phyloP scores from a whole-genome alignment of 2,797 vertebrate species.

The Lerista edwardsae region DNA sequence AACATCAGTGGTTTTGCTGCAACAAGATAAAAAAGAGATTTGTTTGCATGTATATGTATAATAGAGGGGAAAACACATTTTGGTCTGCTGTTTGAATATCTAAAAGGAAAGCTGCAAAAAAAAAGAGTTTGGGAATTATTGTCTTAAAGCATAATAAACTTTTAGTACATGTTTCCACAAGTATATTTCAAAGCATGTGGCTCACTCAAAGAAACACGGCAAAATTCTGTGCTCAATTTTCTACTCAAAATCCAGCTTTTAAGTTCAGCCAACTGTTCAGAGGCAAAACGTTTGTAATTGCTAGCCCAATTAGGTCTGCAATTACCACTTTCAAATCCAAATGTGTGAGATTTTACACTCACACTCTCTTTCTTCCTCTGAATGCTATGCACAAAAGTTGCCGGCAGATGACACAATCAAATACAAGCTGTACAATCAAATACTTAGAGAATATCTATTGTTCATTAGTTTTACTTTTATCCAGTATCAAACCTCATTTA shows the following conservation, averaged over 20 bases:
- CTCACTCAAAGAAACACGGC: slow-evolving; percentile 16
- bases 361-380: background rate
- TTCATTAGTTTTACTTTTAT: slow-evolving; percentile 16
- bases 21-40: too few relatives aligned
- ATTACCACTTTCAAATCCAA: background rate
- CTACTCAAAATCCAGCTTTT: slow-evolving; percentile 26
- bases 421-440: background rate
- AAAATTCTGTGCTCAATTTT: slow-evolving; percentile 21
- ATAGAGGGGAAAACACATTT: background rate
- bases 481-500: background rate
- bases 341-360: background rate
- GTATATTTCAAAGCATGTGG: background rate
- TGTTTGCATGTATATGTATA: too few relatives aligned
- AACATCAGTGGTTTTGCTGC: too few relatives aligned
- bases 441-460: background rate
- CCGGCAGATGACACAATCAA: background rate
- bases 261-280: slow-evolving; percentile 18
- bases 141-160: background rate
- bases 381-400: slow-evolving; percentile 1
- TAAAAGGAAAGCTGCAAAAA: background rate
- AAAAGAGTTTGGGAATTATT: background rate
- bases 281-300: background rate
- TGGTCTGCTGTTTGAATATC: background rate
- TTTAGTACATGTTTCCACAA: slow-evolving; percentile 10
- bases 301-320: background rate